Evolutionary conservation across 2,797 vertebrate genomes (phyloP), one percentile per base, ranked within the genome.

Genomic region (Cheirogaleus major): DNA sequence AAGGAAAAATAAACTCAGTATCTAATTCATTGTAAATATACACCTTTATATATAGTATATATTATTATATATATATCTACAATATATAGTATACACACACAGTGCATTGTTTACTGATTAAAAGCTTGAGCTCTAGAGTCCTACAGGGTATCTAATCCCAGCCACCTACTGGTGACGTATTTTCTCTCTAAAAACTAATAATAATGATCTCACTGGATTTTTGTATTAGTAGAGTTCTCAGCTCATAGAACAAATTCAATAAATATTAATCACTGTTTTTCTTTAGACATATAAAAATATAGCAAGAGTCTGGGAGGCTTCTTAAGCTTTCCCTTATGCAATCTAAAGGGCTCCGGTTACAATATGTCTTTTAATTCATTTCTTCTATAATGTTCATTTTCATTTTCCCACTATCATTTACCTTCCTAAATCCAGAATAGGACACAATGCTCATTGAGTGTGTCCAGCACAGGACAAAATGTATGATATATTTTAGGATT

Each of bases 391-490:
- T 20, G 18, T 82, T 88, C 3, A 61, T 61, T 78, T 95, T 70
- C n/a, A 83, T 76, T 92, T 97, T 78, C 25, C 20, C 14, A 93
- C n/a, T 30, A 67, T 69, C 6, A 82, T 83, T 89, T 90, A 75
- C 9, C 3, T 94, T 91, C 6, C 72, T 50, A 75, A 93, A 80
- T 83, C 17, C n/a, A 91, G 27, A 88, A 45, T 14, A 79, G 27
- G 0, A 48, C 5, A 57, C 22, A 73, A 75, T 75, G 22, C 25
- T n/a, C 43, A 11, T 17, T 95, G 65, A 89, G 18, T 96, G 48
- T 85, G n/a, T 72, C 59, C 38, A 84, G 8, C 52, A 59, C 22
- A 70, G 27, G 61, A 81, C 38, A 94, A 95, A 88, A 76, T 73
- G 3, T 22, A 61, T 76, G 25, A 45, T 27, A 45, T 41, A 35